Evolutionary conservation across 2,113 vertebrate genomes (phyloP).

Genomic region (Apteryx owenii): DNA sequence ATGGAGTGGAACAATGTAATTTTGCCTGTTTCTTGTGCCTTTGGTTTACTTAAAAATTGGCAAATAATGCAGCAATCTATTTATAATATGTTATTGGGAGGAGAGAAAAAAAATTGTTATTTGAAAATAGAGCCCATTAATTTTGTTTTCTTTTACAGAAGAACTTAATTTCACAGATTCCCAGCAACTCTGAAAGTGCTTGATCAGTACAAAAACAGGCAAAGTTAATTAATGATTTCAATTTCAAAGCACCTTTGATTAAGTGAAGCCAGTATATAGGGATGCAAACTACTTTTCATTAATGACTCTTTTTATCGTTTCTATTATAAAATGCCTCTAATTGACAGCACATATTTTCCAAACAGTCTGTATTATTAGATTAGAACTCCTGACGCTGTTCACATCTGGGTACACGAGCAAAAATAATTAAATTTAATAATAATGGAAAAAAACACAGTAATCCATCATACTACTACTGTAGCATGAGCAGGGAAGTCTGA

Average conservation of each 20-base stretch:
- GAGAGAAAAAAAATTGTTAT: background rate
- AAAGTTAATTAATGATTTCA: slow-evolving; percentile 76
- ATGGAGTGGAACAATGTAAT: background rate
- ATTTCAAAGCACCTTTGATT: slow-evolving; percentile 78
- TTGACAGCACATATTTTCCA: slow-evolving; percentile 74
- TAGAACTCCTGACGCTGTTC: slow-evolving; percentile 63
- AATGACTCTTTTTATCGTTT: slow-evolving; percentile 76
- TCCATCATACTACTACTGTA: slow-evolving; percentile 63
- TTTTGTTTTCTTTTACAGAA: slow-evolving; percentile 15
- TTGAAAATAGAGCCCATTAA: background rate
- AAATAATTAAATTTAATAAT: slow-evolving; percentile 80
- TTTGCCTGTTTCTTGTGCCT: background rate
- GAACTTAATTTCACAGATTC: slow-evolving; percentile 60
- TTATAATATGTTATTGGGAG: background rate
- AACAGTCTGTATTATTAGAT: slow-evolving; percentile 75
- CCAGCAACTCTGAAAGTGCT: slow-evolving; percentile 26
- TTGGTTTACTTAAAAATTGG: background rate
- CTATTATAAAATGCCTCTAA: slow-evolving; percentile 73
- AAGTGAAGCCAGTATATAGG: slow-evolving; percentile 58
- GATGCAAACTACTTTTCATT: slow-evolving; percentile 67
- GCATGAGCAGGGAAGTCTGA: slow-evolving; percentile 27
- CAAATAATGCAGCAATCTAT: background rate
- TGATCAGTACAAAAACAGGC: slow-evolving; percentile 57
- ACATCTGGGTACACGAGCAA: slow-evolving; percentile 70
- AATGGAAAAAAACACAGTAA: slow-evolving; percentile 70